A percentile compares a stretch with the other conserved stretches of the same genome.
Evolutionary conservation across 2,797 vertebrate genomes (phyloP).

Genomic region (Crax fasciolata): DNA sequence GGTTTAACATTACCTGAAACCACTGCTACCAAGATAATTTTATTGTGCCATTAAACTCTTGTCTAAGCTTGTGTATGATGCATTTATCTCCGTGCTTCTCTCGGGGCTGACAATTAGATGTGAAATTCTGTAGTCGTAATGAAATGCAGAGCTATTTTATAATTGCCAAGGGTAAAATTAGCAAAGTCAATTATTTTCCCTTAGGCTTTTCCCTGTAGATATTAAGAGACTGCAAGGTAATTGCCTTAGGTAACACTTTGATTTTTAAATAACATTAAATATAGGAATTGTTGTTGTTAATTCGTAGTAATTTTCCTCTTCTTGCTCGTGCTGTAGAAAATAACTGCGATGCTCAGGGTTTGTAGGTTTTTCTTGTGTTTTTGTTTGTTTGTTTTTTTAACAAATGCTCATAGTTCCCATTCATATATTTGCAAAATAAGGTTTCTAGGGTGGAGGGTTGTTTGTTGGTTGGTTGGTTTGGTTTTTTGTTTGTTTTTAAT

Average conservation of each 20-base stretch:
- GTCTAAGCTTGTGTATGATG: slow-evolving; percentile 70
- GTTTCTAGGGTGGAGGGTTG: neutral
- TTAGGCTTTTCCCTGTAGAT: slow-evolving; percentile 86
- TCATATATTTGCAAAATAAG: slow-evolving; percentile 29
- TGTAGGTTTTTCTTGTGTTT: neutral
- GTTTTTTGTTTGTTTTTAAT: neutral
- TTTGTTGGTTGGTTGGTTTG: neutral
- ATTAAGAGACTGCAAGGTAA: slow-evolving; percentile 83
- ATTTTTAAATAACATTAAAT: slow-evolving; percentile 86
- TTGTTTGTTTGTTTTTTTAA: neutral
- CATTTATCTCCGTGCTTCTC: slow-evolving; percentile 78
- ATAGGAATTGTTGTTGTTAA: slow-evolving; percentile 82
- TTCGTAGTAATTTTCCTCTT: slow-evolving; percentile 76
- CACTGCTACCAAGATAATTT: slow-evolving; percentile 60
- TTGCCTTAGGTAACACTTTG: slow-evolving; percentile 86
- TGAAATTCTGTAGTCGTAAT: slow-evolving; percentile 80
- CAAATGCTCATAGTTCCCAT: neutral
- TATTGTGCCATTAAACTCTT: slow-evolving; percentile 72
- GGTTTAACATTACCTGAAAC: slow-evolving; percentile 54
- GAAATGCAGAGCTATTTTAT: slow-evolving; percentile 86
- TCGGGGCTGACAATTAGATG: slow-evolving; percentile 79
- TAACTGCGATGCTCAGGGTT: slow-evolving; percentile 23
- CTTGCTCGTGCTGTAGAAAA: slow-evolving; percentile 53
- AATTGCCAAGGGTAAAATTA: slow-evolving; percentile 88
- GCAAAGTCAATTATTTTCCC: slow-evolving; percentile 87